These are phyloP conservation scores for Ephestia elutella DNA, from an alignment of 1,140 invertebrate species.

Conservation along the genomic window DNA sequence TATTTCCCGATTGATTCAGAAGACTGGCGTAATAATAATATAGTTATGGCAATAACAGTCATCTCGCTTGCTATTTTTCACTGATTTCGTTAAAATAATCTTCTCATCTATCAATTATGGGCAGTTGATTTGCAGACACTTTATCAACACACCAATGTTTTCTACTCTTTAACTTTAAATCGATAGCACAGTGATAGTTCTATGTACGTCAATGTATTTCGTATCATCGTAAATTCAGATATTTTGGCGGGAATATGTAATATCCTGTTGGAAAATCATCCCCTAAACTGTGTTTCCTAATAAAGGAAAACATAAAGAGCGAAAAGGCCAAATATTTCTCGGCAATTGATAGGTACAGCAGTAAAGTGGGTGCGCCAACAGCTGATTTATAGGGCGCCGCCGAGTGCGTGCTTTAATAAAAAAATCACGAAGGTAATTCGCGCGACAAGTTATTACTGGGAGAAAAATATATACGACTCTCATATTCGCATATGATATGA, in stretches of 20 bases:
- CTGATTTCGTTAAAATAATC: too few relatives aligned
- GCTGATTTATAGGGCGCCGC: conserved; percentile 63
- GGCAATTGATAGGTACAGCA: conserved; percentile 49
- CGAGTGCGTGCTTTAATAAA: conserved; percentile 62
- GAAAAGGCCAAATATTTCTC: conserved; percentile 39
- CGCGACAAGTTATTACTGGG: conserved; percentile 57
- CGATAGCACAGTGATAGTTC: too few relatives aligned
- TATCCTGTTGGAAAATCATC: conserved; percentile 13
- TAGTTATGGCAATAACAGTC: too few relatives aligned
- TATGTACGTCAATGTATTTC: too few relatives aligned
- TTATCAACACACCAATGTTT: too few relatives aligned
- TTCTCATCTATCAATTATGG: too few relatives aligned
- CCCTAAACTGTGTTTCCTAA: conserved; percentile 25
- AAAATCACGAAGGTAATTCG: conserved; percentile 64
- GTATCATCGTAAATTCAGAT: neutral
- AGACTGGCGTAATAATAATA: too few relatives aligned
- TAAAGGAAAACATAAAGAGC: conserved; percentile 37
- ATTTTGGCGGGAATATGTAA: neutral
- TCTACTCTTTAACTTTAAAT: too few relatives aligned
- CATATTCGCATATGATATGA: conserved; percentile 51
- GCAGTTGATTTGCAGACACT: too few relatives aligned
- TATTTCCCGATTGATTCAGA: too few relatives aligned
- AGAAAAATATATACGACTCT: conserved; percentile 51
- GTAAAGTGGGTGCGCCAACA: conserved; percentile 51
- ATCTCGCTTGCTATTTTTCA: too few relatives aligned